phyloP scores from a whole-genome alignment of 1,140 invertebrate species.

The Heliconius himera region DNA sequence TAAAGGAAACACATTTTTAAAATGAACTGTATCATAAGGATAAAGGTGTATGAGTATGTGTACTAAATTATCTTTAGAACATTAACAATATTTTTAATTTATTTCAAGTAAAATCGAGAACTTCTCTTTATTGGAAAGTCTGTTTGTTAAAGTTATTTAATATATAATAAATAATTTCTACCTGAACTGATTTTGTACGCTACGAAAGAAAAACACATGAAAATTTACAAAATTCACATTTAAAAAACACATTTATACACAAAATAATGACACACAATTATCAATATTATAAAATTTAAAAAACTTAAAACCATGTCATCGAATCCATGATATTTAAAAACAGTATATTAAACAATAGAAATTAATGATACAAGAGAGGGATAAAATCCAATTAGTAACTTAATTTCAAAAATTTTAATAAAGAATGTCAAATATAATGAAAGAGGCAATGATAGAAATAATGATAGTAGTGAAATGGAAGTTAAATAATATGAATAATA shows the following conservation, averaged over 20 bases:
- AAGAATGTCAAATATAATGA: too few relatives aligned
- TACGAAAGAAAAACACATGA: slow-evolving; percentile 19
- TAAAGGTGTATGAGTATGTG: too few relatives aligned
- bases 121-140: slow-evolving; percentile 7
- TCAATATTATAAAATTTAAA: neutral
- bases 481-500: too few relatives aligned
- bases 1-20: too few relatives aligned
- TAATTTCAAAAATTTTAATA: too few relatives aligned
- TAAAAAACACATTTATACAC: neutral
- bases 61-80: neutral
- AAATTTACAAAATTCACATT: slow-evolving; percentile 11
- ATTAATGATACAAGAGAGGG: too few relatives aligned
- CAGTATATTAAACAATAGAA: too few relatives aligned
- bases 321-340: neutral
- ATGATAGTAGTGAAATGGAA: too few relatives aligned
- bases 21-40: too few relatives aligned
- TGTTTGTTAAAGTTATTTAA: neutral
- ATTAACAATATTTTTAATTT: neutral
- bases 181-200: slow-evolving; percentile 22
- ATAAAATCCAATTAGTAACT: too few relatives aligned
- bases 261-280: slow-evolving; percentile 12
- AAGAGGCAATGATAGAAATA: too few relatives aligned
- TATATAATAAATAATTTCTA: slow-evolving; percentile 21
- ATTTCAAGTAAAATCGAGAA: neutral
- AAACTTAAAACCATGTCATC: neutral